Conservation (phyloP, 1,140 invertebrate genomes). For the Anadara kagoshimensis region DNA sequence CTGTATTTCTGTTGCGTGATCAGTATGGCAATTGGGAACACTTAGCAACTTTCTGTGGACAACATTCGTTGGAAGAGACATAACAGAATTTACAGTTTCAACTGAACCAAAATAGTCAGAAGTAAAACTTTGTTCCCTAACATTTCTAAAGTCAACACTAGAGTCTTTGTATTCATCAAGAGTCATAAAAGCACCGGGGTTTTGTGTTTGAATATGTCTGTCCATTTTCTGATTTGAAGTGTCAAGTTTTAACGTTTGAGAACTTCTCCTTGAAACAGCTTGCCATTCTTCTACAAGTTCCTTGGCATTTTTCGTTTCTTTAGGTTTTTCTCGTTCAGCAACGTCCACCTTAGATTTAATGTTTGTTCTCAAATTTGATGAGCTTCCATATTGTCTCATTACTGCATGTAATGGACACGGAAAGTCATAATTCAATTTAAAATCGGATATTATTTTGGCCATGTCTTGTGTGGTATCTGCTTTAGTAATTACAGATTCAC, state of each 20-base stretch:
- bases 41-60: no score
- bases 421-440: conserved; percentile 26
- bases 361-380: conserved; percentile 15
- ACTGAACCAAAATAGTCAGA: conserved; percentile 29
- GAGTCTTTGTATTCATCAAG: no score
- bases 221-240: no score
- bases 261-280: no score
- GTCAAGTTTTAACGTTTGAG: no score
- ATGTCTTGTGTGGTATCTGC: conserved; percentile 2
- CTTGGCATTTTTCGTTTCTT: no score
- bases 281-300: no score
- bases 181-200: no score
- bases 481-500: conserved; percentile 34
- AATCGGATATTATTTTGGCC: conserved; percentile 20
- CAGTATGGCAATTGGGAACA: no score
- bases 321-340: no score
- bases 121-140: conserved; percentile 12
- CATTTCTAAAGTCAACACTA: background rate
- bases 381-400: conserved; percentile 38
- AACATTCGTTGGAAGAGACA: background rate
- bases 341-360: background rate
- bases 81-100: conserved; percentile 23
- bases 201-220: no score
- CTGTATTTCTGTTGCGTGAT: no score
- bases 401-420: conserved; percentile 35